phyloP scores from a whole-genome alignment of 2,113 vertebrate species.

The Notechis scutatus region DNA sequence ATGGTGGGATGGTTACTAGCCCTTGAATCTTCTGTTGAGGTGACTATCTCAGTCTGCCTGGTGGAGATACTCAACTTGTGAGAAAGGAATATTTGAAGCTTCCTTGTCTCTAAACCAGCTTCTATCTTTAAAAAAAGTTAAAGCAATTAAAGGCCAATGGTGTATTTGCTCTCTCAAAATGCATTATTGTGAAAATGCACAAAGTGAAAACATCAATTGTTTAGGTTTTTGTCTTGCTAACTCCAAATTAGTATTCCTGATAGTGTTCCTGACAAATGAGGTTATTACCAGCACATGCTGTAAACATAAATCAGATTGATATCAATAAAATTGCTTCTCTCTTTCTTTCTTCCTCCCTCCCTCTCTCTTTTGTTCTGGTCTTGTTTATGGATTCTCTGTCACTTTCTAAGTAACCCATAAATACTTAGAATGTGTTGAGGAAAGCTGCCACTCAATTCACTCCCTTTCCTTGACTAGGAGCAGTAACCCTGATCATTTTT shows the following conservation, averaged over 20 bases:
- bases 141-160: neutral
- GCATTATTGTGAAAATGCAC: constrained; percentile 37
- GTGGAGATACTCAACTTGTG: neutral
- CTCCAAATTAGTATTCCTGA: constrained; percentile 71
- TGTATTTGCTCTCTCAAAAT: constrained; percentile 14
- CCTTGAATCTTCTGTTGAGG: neutral
- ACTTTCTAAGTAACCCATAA: constrained; percentile 66
- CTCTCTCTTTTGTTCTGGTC: constrained; percentile 57
- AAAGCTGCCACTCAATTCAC: constrained; percentile 73
- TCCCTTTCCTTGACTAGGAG: constrained; percentile 69
- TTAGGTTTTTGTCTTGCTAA: constrained; percentile 56
- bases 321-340: constrained; percentile 75
- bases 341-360: constrained; percentile 16
- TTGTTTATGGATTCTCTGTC: constrained; percentile 70
- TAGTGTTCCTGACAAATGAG: constrained; percentile 69
- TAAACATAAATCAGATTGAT: constrained; percentile 77
- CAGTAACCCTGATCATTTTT: constrained; percentile 68
- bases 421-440: constrained; percentile 65
- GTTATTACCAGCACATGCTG: constrained; percentile 73
- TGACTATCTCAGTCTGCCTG: neutral
- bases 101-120: neutral
- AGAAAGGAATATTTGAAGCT: neutral
- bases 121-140: neutral
- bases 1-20: neutral
- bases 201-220: constrained; percentile 48